A percentile compares a stretch with the other conserved stretches of the same genome.
Evolutionary conservation across 2,888 invertebrate genomes (phyloP).

Genomic region (Oscheius sp.): DNA sequence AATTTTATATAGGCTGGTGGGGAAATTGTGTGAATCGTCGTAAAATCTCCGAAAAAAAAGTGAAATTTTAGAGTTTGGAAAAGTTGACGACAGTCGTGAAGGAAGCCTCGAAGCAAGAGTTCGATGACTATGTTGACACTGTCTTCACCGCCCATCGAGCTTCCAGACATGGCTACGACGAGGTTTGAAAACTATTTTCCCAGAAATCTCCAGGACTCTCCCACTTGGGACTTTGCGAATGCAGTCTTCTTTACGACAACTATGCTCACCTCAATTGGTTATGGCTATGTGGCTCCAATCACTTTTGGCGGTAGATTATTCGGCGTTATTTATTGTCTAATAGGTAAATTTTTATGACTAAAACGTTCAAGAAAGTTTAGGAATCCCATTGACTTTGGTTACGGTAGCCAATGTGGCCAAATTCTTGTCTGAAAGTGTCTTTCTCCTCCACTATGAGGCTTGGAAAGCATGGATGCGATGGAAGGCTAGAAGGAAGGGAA

Average conservation of each 20-base stretch:
- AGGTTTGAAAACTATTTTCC: conserved; percentile 29
- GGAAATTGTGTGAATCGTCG: too few species aligned
- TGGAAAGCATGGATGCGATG: conserved; percentile 64
- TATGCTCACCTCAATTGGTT: conserved; percentile 62
- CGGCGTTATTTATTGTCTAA: conserved; percentile 84
- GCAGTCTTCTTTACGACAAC: conserved; percentile 60
- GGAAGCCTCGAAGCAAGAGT: conserved; percentile 47
- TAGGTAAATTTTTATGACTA: conserved; percentile 70
- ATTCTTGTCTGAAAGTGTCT: conserved; percentile 66
- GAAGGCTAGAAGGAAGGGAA: conserved; percentile 49
- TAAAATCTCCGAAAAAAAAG: too few species aligned
- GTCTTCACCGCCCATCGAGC: conserved; percentile 63
- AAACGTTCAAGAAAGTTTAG: conserved; percentile 27
- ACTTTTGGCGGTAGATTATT: conserved; percentile 80
- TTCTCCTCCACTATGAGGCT: conserved; percentile 63
- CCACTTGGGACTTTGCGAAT: conserved; percentile 57
- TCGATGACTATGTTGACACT: conserved; percentile 61
- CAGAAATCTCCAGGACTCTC: conserved; percentile 41
- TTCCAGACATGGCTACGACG: conserved; percentile 67
- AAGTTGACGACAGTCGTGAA: conserved; percentile 48
- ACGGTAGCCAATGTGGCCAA: conserved; percentile 68
- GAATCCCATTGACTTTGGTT: conserved; percentile 59
- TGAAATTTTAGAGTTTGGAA: conserved; percentile 33
- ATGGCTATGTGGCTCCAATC: conserved; percentile 66
- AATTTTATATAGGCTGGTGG: too few species aligned